Base-by-base conservation (phyloP, 2,797 vertebrate genomes). In the Heliangelus exortis region DNA sequence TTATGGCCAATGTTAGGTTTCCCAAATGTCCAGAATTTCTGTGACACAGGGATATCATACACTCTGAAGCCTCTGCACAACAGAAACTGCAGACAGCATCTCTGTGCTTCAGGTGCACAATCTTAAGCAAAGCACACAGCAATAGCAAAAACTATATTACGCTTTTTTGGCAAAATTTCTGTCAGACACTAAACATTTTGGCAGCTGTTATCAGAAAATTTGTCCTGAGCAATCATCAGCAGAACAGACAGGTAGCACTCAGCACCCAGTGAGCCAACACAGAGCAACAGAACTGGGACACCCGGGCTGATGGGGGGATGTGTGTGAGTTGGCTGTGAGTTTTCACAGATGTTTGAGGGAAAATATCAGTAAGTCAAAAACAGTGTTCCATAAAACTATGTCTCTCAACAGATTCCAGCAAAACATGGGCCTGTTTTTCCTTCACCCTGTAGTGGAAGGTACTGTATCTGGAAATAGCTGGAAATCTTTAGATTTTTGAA, bases 101-200 rank as follows among this genome's bases (percentile, higher is more conserved):
- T 88, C 48, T 2, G 12, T 62, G 69, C 55, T 78, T 68, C 39
- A 89, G 81, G 28, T 31, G 22, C 41, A 28, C 29, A 29, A 43
- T 80, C 59, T 33, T 33, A 92, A 90, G 57, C 31, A 78, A 86
- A 87, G 68, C 54, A 92, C 1, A 0, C 33, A 95, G 43, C 45
- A 61, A 31, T 74, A 92, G 78, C 2, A 2, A 93, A 89, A 90
- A 34, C 12, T 54, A 6, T 58, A 54, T 47, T 90, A 74, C 67
- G 22, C 33, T 74, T 95, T 89, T 75, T 79, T 54, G 36, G 41
- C 59, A 93, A 81, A 73, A 84, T 84, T 93, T 95, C 63, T 69
- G 45, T 84, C 55, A 86, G 83, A 62, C 45, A 43, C 15, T 84
- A 50, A 84, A 73, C 31, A 91, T 91, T 84, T 88, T 81, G 75